These are phyloP conservation scores for Busseola fusca DNA, from an alignment of 2,888 invertebrate genomes.

Conservation along the genomic window DNA sequence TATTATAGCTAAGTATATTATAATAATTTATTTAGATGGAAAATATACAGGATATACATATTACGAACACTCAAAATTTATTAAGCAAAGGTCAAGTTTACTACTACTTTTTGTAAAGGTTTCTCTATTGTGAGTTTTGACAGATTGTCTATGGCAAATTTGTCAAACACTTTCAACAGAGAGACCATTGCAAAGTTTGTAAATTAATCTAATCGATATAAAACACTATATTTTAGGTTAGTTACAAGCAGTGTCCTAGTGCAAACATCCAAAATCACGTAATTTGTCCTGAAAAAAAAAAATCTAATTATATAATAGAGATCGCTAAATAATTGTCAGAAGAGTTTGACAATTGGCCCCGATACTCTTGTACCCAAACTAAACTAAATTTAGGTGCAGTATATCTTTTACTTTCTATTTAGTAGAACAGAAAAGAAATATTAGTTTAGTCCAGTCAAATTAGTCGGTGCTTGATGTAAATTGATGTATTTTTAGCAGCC, in stretches of 20 bases:
- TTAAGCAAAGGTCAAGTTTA: constrained; percentile 1
- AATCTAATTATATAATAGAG: background rate
- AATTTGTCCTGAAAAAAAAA: background rate
- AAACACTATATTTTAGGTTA: constrained; percentile 1
- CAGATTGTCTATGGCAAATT: background rate
- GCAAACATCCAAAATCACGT: constrained; percentile 2
- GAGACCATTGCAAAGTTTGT: background rate
- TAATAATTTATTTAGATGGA: background rate
- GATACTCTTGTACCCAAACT: too few relatives aligned
- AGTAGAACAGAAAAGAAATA: too few relatives aligned
- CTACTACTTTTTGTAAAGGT: background rate
- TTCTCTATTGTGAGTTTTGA: background rate
- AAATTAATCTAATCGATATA: background rate
- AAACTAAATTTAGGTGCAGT: too few relatives aligned
- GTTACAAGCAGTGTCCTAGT: background rate
- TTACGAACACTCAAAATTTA: background rate
- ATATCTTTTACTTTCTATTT: too few relatives aligned
- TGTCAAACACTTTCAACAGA: background rate
- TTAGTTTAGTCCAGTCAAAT: too few relatives aligned
- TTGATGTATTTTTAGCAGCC: too few relatives aligned
- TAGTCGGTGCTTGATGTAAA: too few relatives aligned
- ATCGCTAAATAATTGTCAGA: background rate
- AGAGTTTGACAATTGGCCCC: background rate
- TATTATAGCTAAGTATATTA: background rate
- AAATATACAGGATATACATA: constrained; percentile 1